Conservation (phyloP, 2,797 vertebrate species). For the Ambastaia sidthimunki region DNA sequence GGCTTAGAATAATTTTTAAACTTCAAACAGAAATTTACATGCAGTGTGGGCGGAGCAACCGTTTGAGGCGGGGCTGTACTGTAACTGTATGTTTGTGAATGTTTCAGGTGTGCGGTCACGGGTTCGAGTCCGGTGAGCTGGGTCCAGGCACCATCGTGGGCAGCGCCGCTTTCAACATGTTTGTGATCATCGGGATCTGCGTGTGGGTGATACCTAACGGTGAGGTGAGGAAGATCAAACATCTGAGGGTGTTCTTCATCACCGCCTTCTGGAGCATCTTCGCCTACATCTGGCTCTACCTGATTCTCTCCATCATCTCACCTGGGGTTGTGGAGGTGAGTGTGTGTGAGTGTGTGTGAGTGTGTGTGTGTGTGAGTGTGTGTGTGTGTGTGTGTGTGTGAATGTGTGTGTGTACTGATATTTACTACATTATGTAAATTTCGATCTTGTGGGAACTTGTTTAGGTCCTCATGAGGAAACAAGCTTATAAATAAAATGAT, state of each 20-base stretch:
- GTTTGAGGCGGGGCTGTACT: too few species aligned
- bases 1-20: not conserved
- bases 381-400: too few species aligned
- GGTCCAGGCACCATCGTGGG: slow-evolving; percentile 94
- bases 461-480: too few species aligned
- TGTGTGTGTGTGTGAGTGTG: too few species aligned
- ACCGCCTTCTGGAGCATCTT: slow-evolving; percentile 95
- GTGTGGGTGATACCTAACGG: slow-evolving; percentile 88
- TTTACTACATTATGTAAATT: too few species aligned
- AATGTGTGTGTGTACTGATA: too few species aligned
- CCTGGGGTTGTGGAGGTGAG: slow-evolving; percentile 85
- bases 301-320: slow-evolving; percentile 91
- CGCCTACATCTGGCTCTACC: slow-evolving; percentile 94
- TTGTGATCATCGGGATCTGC: slow-evolving; percentile 92
- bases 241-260: slow-evolving; percentile 92
- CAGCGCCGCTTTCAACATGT: slow-evolving; percentile 97
- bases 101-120: slow-evolving; percentile 85
- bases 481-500: too few species aligned
- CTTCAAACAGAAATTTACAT: too few species aligned
- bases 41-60: too few species aligned
- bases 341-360: not conserved
- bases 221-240: slow-evolving; percentile 89
- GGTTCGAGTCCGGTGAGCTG: slow-evolving; percentile 88
- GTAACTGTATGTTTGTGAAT: slow-evolving; percentile 2
- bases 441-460: too few species aligned